phyloP scores from a whole-genome alignment of 2,888 invertebrate species.

The Autographa gamma region DNA sequence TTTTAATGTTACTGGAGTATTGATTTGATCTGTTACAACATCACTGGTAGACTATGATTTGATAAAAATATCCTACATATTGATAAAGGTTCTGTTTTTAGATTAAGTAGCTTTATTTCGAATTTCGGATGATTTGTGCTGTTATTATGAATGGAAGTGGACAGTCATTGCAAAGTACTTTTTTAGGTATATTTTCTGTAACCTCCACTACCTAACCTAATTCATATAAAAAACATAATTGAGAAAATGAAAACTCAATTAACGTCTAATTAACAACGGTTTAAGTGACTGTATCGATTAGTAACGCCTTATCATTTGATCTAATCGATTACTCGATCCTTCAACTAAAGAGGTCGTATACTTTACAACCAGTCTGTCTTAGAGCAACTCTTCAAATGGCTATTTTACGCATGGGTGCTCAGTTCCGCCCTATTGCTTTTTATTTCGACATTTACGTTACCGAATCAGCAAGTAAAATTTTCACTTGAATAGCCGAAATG shows the following conservation, averaged over 20 bases:
- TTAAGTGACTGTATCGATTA: conserved; percentile 41
- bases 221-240: conserved; percentile 10
- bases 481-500: conserved; percentile 16
- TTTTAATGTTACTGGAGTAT: neutral
- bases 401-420: conserved; percentile 80
- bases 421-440: conserved; percentile 76
- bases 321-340: conserved; percentile 49
- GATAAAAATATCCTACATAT: too few relatives aligned
- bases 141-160: too few relatives aligned
- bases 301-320: conserved; percentile 50
- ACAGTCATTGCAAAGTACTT: too few relatives aligned
- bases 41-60: too few relatives aligned
- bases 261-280: conserved; percentile 47
- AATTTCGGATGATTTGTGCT: neutral
- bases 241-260: conserved; percentile 41
- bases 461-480: conserved; percentile 40
- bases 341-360: conserved; percentile 25
- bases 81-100: too few relatives aligned
- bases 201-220: neutral
- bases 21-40: too few relatives aligned
- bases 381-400: conserved; percentile 63
- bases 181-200: too few relatives aligned
- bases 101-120: too few relatives aligned
- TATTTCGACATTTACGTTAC: conserved; percentile 71
- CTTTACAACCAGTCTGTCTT: conserved; percentile 40